These are phyloP conservation scores for Drosophila malerkotliana DNA, from an alignment of 1,140 invertebrate genomes.

Conservation along the genomic window DNA sequence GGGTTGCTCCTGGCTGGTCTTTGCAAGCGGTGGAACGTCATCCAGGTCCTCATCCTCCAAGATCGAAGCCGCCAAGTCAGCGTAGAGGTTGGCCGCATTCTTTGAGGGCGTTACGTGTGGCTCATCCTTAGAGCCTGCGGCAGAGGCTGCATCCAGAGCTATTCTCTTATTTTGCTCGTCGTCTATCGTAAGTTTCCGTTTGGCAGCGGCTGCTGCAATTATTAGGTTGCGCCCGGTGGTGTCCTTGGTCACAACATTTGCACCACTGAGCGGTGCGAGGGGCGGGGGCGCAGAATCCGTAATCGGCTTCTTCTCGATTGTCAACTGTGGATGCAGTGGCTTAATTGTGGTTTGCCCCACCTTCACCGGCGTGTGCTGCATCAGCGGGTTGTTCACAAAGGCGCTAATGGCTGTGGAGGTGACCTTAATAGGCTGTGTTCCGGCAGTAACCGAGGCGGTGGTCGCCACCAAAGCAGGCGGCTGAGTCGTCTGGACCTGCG, in stretches of 20 bases:
- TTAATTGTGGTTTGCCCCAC: constrained; percentile 83
- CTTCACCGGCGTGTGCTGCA: constrained; percentile 82
- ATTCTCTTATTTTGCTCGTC: constrained; percentile 83
- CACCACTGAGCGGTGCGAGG: constrained; percentile 84
- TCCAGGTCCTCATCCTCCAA: constrained; percentile 89
- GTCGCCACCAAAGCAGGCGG: constrained; percentile 84
- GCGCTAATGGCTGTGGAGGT: constrained; percentile 78
- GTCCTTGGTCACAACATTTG: constrained; percentile 73
- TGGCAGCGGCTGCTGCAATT: constrained; percentile 61
- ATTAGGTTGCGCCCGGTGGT: constrained; percentile 84
- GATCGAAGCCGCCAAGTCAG: constrained; percentile 88
- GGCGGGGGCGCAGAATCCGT: constrained; percentile 85
- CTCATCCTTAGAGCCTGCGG: constrained; percentile 74
- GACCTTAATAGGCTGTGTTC: constrained; percentile 71
- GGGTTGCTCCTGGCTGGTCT: constrained; percentile 56
- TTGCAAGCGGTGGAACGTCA: constrained; percentile 81
- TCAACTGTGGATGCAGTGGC: constrained; percentile 69
- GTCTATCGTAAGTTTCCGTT: constrained; percentile 85
- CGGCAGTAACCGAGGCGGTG: constrained; percentile 73
- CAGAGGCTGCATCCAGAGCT: constrained; percentile 65
- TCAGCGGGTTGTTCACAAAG: constrained; percentile 84
- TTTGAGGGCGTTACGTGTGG: constrained; percentile 86
- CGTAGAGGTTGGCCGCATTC: constrained; percentile 89
- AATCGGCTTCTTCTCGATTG: constrained; percentile 69
- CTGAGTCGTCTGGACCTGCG: constrained; percentile 61